Conservation (phyloP, 2,888 invertebrate genomes). For the Celastrina argiolus region DNA sequence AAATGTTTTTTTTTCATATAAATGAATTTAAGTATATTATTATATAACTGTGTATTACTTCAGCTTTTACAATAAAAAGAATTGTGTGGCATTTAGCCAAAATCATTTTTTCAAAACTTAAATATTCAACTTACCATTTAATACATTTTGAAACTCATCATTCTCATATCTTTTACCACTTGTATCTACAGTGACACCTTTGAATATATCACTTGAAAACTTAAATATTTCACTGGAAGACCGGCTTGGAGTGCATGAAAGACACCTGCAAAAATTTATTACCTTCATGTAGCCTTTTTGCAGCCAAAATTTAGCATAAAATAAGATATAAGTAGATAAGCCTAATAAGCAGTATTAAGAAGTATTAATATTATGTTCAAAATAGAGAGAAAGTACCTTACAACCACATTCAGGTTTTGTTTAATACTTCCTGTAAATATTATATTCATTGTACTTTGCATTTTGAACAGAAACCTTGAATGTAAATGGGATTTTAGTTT, state of each 20-base stretch:
- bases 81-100: not conserved
- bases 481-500: not conserved
- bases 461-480: not conserved
- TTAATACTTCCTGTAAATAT: not conserved
- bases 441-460: not conserved
- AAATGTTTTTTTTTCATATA: too few species aligned
- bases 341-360: not conserved
- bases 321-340: not conserved
- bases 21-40: too few species aligned
- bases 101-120: not conserved
- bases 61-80: too few species aligned
- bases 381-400: not conserved
- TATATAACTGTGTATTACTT: too few species aligned
- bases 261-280: not conserved
- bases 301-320: not conserved
- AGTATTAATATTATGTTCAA: not conserved
- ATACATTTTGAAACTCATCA: not conserved
- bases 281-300: too few species aligned
- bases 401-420: not conserved
- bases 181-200: slow-evolving; percentile 1
- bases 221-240: not conserved
- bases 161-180: not conserved
- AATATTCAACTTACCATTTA: not conserved
- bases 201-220: slow-evolving; percentile 9
- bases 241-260: not conserved